Base-by-base conservation (phyloP, 1,140 invertebrate genomes). In the Camponotus floridanus region DNA sequence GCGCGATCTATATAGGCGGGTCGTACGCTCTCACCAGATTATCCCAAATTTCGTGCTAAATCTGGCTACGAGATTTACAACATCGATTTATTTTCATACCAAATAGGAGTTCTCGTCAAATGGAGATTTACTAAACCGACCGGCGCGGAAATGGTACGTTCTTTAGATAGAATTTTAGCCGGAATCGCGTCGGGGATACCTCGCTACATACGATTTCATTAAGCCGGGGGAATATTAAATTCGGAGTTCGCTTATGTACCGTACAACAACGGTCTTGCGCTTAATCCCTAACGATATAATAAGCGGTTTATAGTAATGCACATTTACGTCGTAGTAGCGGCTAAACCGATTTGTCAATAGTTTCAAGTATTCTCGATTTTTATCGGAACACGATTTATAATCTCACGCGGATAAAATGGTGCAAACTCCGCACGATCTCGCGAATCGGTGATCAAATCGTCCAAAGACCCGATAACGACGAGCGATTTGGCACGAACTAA, bases 51-150 rank as follows among this genome's bases (percentile, higher is more conserved):
- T 81, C 26, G 79, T 55, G 45, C 79, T 81, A 73, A 81, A 81
- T 81, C 79, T 67, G 45, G 67, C 79, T 45, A 45, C 55, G 79
- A 81, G 79, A 81, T 81, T 81, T 81, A 81, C 79, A 81, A 26
- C 79, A 81, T 81, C 79, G 79, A 81, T 81, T 81, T 81, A 81
- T 81, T 81, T 81, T 81, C 79, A 81, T 81, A 81, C 67, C 79
- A 81, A 81, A 81, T 81, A 81, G 45, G 45, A 42, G 39, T 59
- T 26, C 67, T 81, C 79, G 79, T 81, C 79, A 81, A 71, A 81
- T 73, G 79, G 79, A 81, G 79, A 81, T 81, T 81, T 73, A 81
- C 79, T 81, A 81, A 81, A 81, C 67, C 76, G 76, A 18, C 33
- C 59, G 76, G 18, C 39, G 67, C 67, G 79, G 55, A 81, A 81